These are phyloP conservation scores for Helarctos malayanus DNA, from an alignment of 2,797 vertebrate species.

Conservation along the genomic window DNA sequence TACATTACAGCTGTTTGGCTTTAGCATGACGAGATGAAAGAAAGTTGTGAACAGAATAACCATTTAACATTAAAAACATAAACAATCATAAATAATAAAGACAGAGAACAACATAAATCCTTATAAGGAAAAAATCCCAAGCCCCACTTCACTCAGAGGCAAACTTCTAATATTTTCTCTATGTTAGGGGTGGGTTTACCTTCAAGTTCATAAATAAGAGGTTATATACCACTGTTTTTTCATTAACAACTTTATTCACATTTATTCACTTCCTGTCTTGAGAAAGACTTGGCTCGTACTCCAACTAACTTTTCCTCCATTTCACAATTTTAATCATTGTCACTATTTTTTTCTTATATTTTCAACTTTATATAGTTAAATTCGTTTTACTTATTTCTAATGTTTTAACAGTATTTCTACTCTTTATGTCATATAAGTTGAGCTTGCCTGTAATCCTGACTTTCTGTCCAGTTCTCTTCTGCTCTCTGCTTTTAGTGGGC, in stretches of 20 bases:
- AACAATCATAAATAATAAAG: not conserved
- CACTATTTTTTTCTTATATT: not conserved
- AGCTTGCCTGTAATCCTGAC: not conserved
- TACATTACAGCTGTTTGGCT: not conserved
- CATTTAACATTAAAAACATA: not conserved
- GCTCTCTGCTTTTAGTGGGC: not conserved
- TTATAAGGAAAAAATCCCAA: not conserved
- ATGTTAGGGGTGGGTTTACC: not conserved
- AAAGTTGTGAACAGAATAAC: not conserved
- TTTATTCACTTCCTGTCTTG: not conserved
- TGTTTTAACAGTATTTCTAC: not conserved
- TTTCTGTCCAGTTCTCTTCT: not conserved
- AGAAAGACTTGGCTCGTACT: not conserved
- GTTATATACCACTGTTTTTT: not conserved
- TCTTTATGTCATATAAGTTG: not conserved
- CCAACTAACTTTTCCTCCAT: not conserved
- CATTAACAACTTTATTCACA: not conserved
- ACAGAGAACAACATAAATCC: not conserved
- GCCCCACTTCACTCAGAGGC: not conserved
- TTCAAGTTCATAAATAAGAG: not conserved
- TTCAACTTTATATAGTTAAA: not conserved
- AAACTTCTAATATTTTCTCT: not conserved
- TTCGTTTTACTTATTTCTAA: not conserved
- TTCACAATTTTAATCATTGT: not conserved
- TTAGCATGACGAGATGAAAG: not conserved